Evolutionary conservation across 2,888 invertebrate species (phyloP).

Genomic region (Amiota communis): DNA sequence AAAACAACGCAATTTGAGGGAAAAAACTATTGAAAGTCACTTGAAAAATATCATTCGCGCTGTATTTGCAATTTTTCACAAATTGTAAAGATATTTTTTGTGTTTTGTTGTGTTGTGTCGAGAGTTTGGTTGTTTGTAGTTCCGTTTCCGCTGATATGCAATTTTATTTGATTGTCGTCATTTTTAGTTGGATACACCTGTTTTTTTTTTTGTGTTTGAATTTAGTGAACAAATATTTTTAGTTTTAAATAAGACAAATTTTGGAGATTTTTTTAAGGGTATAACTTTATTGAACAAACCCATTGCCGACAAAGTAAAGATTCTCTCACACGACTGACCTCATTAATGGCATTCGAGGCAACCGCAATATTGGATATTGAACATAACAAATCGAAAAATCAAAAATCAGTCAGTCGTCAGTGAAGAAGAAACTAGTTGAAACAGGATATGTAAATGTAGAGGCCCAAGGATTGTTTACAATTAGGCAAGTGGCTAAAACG

Average conservation of each 20-base stretch:
- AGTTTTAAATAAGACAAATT: not conserved
- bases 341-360: conserved; percentile 55
- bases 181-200: conserved; percentile 55
- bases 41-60: conserved; percentile 33
- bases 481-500: too few species aligned
- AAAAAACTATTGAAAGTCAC: conserved; percentile 26
- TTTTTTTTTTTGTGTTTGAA: not conserved
- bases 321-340: conserved; percentile 59
- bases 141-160: conserved; percentile 64
- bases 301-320: conserved; percentile 42
- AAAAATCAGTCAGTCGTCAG: conserved; percentile 54
- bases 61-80: conserved; percentile 28
- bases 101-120: conserved; percentile 35
- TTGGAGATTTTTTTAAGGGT: too few species aligned
- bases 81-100: conserved; percentile 3
- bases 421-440: conserved; percentile 45
- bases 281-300: too few species aligned
- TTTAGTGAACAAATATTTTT: conserved; percentile 7
- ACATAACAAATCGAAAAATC: conserved; percentile 62
- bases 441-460: conserved; percentile 19
- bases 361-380: conserved; percentile 51
- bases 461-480: conserved; percentile 1
- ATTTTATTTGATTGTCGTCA: conserved; percentile 67
- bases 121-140: conserved; percentile 40
- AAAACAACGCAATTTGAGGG: not conserved